phyloP scores from a whole-genome alignment of 2,113 vertebrate genomes.

The Porphyrio hochstetteri region DNA sequence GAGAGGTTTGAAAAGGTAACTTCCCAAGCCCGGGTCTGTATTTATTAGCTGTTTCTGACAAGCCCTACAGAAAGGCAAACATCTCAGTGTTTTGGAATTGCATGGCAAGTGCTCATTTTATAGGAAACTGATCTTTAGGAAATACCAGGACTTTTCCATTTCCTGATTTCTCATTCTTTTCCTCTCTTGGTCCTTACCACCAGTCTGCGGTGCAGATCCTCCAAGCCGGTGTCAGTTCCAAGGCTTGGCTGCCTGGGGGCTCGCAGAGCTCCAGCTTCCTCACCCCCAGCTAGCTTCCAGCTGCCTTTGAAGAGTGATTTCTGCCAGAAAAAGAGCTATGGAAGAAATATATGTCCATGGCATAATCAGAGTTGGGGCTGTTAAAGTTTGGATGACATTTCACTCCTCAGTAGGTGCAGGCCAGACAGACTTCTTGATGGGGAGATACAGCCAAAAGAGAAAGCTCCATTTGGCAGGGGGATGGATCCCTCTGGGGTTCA shows the following conservation, averaged over 20 bases:
- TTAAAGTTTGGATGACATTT: neutral
- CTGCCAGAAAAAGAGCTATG: neutral
- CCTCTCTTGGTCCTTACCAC: conserved; percentile 12
- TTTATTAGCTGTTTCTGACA: conserved; percentile 50
- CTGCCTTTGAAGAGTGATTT: neutral
- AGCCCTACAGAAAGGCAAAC: conserved; percentile 2
- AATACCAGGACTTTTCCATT: conserved; percentile 3
- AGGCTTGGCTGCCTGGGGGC: neutral
- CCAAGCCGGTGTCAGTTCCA: neutral
- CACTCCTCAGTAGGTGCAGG: neutral
- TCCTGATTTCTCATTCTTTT: conserved; percentile 31
- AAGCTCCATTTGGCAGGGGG: neutral
- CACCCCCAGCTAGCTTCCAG: neutral
- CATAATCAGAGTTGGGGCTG: neutral
- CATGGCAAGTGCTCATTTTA: neutral
- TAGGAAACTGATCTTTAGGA: conserved; percentile 38
- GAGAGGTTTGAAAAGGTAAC: neutral
- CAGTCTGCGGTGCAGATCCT: neutral
- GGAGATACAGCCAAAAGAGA: neutral
- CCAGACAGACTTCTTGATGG: neutral
- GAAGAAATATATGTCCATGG: neutral
- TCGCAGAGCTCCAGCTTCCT: neutral
- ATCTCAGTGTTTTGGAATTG: neutral
- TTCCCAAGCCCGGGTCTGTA: neutral
- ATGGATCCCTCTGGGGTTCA: neutral